Conservation (phyloP, 2,113 vertebrate genomes). For the Trinectes maculatus region DNA sequence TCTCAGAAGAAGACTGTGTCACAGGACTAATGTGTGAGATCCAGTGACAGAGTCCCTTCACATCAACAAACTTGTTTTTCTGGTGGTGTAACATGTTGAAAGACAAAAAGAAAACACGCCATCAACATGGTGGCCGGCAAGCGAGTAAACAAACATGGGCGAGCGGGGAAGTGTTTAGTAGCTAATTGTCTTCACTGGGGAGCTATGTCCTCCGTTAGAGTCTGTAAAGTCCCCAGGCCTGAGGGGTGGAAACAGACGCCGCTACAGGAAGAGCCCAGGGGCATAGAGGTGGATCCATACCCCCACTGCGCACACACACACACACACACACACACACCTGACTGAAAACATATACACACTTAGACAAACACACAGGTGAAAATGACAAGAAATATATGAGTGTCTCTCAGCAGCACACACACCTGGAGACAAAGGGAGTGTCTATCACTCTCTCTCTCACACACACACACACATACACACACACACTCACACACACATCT, state of each 20-base stretch:
- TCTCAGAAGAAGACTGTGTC: too few species aligned
- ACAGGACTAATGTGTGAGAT: too few species aligned
- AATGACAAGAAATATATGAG: slow-evolving; percentile 58
- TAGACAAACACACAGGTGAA: slow-evolving; percentile 18
- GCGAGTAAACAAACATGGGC: slow-evolving; percentile 74
- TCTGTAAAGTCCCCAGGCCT: slow-evolving; percentile 66
- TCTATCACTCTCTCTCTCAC: slow-evolving; percentile 53
- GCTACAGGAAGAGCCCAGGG: slow-evolving; percentile 83
- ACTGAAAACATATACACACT: slow-evolving; percentile 39
- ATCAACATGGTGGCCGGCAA: slow-evolving; percentile 29
- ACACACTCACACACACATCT: slow-evolving; percentile 37
- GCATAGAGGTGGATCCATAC: slow-evolving; percentile 42
- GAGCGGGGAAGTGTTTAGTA: slow-evolving; percentile 72
- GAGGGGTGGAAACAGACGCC: slow-evolving; percentile 70
- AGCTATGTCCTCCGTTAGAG: slow-evolving; percentile 70
- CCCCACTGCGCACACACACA: slow-evolving; percentile 45
- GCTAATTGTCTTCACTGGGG: slow-evolving; percentile 80
- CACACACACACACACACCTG: slow-evolving; percentile 43
- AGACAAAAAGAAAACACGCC: slow-evolving; percentile 59
- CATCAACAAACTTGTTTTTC: too few species aligned
- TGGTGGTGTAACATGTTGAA: slow-evolving; percentile 31
- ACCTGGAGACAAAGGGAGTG: slow-evolving; percentile 75
- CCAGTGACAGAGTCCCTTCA: too few species aligned
- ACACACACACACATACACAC: slow-evolving; percentile 28
- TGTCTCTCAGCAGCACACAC: slow-evolving; percentile 62